Conservation (phyloP, 2,113 vertebrate genomes). For the Morone chrysops region DNA sequence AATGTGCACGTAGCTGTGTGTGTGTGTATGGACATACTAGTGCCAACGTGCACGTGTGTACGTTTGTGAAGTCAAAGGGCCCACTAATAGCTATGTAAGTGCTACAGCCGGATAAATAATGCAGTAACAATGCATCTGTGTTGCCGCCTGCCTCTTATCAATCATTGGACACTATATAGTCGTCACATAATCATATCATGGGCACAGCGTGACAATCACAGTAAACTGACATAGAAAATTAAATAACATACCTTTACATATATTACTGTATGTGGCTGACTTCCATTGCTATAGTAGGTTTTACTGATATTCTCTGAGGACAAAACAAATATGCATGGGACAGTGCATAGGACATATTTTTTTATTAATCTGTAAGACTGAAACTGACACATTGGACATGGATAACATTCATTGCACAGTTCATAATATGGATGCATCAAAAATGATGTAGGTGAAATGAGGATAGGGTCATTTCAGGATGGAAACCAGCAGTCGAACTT, state of each 20-base stretch:
- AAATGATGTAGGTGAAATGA: not conserved
- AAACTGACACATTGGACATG: not conserved
- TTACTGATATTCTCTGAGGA: not conserved
- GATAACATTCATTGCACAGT: not conserved
- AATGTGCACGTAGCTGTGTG: conserved; percentile 1
- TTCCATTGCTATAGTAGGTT: not conserved
- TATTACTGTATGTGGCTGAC: not conserved
- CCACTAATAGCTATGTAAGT: conserved; percentile 15
- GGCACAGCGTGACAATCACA: not conserved
- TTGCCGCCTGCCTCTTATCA: conserved; percentile 1
- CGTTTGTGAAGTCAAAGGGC: conserved; percentile 6
- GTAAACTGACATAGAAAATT: not conserved
- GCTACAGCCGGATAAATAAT: conserved; percentile 62
- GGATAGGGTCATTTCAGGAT: conserved; percentile 2
- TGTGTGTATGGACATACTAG: not conserved
- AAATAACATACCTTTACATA: not conserved
- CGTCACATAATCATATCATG: not conserved
- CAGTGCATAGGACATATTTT: not conserved
- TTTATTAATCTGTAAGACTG: not conserved
- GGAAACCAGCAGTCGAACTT: conserved; percentile 15
- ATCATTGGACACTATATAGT: not conserved
- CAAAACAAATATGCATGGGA: too few species aligned
- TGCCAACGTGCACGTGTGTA: conserved; percentile 13
- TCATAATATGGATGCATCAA: not conserved
- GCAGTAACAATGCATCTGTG: conserved; percentile 32